These are phyloP conservation scores for Poeciliopsis prolifica DNA, from an alignment of 2,113 vertebrate genomes.

Conservation along the genomic window DNA sequence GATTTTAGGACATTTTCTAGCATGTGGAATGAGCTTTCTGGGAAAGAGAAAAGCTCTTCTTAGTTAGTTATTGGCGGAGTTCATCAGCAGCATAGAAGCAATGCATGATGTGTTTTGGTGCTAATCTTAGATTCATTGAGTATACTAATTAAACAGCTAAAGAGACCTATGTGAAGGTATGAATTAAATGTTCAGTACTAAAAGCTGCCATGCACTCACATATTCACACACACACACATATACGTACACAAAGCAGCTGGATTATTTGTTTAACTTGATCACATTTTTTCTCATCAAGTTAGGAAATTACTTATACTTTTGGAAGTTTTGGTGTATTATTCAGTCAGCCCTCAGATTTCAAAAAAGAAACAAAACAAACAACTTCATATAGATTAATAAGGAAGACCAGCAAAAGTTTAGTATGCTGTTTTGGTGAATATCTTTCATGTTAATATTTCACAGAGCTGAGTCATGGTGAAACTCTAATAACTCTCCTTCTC, in stretches of 20 bases:
- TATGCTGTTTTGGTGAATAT: background rate
- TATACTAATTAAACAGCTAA: background rate
- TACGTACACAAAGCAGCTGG: too few species aligned
- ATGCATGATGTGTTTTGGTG: background rate
- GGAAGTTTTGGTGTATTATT: background rate
- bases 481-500: constrained; percentile 25
- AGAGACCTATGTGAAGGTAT: background rate
- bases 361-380: background rate
- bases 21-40: constrained; percentile 25
- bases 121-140: background rate
- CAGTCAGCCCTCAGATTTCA: background rate
- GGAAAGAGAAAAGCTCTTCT: constrained; percentile 15
- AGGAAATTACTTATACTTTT: too few species aligned
- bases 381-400: constrained; percentile 3
- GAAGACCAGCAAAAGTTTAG: background rate
- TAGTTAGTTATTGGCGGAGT: constrained; percentile 10
- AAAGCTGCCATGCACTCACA: too few species aligned
- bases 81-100: background rate
- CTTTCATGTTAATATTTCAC: constrained; percentile 41
- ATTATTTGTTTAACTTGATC: background rate
- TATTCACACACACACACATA: too few species aligned
- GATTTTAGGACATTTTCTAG: constrained; percentile 47
- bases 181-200: too few species aligned
- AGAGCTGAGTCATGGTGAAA: constrained; percentile 35
- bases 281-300: background rate